Base-by-base conservation (phyloP, 35 echinoderm and acorn worm species). In the Chiridota heheva region DNA sequence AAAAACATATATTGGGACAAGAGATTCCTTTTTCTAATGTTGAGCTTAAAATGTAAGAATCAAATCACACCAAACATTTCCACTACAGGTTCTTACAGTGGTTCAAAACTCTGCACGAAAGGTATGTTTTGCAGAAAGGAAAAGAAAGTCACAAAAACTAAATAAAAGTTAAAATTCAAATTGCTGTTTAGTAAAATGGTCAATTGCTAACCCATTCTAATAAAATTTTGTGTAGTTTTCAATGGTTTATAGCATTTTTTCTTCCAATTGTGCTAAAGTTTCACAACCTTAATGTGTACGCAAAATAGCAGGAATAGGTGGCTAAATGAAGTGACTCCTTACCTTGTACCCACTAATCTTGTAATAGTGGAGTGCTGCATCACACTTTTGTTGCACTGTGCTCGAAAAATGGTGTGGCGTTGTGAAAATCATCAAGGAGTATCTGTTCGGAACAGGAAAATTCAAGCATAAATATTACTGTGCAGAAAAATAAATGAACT, bases 261-360 rank as follows among this genome's bases (percentile, higher is more conserved):
- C 13, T 65, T 30, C 48, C 48, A n/a, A n/a, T n/a, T n/a, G n/a
- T n/a, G n/a, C n/a, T n/a, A n/a, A n/a, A n/a, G n/a, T n/a, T n/a
- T n/a, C n/a, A n/a, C n/a, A n/a, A n/a, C n/a, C n/a, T n/a, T n/a
- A n/a, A n/a, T n/a, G n/a, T n/a, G n/a, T n/a, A n/a, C n/a, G n/a
- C n/a, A n/a, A n/a, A n/a, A n/a, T n/a, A n/a, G n/a, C n/a, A n/a
- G n/a, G 48, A 53, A 53, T 53, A 53, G 62, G 8, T 17, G 30
- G 10, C 20, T 7, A 60, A 64, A 10, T 7, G 10, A 24, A 58
- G 46, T 12, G 15, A 2, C 1, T 35, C 78, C 66, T 68, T 64
- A 72, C 88, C 70, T 84, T 75, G 61, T 45, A 91, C 24, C 73
- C 81, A 29, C 45, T 42, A 3, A 91, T 49, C n/a, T 67, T 42